Evolutionary conservation across 2,113 vertebrate genomes (phyloP).

Genomic region (Oceanodroma tethys): DNA sequence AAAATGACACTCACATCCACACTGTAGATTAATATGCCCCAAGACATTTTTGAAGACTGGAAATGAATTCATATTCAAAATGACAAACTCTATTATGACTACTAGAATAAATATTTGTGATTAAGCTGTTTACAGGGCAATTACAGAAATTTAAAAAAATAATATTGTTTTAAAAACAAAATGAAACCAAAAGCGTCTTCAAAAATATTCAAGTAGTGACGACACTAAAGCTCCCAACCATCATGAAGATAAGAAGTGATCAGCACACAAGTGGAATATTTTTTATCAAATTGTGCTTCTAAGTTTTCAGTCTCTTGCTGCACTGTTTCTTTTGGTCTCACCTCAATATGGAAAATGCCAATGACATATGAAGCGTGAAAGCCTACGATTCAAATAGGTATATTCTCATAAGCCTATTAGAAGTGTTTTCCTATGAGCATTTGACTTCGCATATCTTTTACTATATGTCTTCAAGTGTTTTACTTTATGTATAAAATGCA

Average conservation of each 20-base stretch:
- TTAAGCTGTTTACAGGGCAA: background rate
- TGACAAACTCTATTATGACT: background rate
- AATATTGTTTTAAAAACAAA: background rate
- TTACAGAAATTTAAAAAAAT: background rate
- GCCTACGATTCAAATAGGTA: background rate
- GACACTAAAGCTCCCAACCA: background rate
- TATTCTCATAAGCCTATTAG: background rate
- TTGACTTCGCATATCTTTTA: background rate
- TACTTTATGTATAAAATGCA: background rate
- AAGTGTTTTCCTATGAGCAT: background rate
- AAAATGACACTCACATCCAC: background rate
- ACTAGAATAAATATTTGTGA: background rate
- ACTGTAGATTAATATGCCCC: background rate
- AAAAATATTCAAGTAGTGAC: background rate
- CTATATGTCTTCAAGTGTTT: background rate
- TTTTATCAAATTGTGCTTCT: background rate
- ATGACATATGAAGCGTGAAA: background rate
- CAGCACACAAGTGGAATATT: background rate
- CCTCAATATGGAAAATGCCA: background rate
- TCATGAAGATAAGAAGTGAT: background rate
- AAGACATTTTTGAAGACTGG: background rate
- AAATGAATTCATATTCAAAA: conserved; percentile 19
- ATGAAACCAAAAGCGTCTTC: background rate
- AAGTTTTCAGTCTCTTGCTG: background rate
- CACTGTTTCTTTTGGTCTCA: background rate